phyloP scores from a whole-genome alignment of 2,113 vertebrate genomes.

The Speoplatyrhinus poulsoni region DNA sequence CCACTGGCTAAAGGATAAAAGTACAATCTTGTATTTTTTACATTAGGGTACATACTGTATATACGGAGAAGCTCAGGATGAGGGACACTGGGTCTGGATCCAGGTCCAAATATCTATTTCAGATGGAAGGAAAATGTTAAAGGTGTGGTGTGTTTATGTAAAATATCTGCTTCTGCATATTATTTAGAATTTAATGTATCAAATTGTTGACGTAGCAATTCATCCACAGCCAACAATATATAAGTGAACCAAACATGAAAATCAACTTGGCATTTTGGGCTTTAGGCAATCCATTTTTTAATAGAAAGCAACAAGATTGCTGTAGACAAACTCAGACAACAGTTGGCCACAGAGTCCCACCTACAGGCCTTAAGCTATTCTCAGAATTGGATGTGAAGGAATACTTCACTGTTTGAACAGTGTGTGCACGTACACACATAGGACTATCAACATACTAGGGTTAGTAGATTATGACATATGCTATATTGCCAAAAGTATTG shows the following conservation, averaged over 20 bases:
- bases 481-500: too few relatives aligned
- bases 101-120: too few relatives aligned
- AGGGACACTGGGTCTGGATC: too few relatives aligned
- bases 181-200: neutral
- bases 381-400: constrained; percentile 24
- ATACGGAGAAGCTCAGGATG: too few relatives aligned
- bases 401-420: constrained; percentile 31
- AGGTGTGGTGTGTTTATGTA: neutral
- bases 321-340: constrained; percentile 27
- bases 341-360: constrained; percentile 36
- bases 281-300: constrained; percentile 9
- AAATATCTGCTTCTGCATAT: neutral
- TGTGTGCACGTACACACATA: neutral
- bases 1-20: too few relatives aligned
- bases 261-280: neutral
- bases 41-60: too few relatives aligned
- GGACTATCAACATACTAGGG: too few relatives aligned
- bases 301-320: neutral
- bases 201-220: neutral
- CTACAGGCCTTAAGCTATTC: constrained; percentile 36
- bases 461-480: too few relatives aligned
- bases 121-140: too few relatives aligned
- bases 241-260: too few relatives aligned
- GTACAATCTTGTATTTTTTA: too few relatives aligned
- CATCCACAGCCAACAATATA: too few relatives aligned